Base-by-base conservation (phyloP, 2,797 vertebrate species). In the Calcarius lapponicus region DNA sequence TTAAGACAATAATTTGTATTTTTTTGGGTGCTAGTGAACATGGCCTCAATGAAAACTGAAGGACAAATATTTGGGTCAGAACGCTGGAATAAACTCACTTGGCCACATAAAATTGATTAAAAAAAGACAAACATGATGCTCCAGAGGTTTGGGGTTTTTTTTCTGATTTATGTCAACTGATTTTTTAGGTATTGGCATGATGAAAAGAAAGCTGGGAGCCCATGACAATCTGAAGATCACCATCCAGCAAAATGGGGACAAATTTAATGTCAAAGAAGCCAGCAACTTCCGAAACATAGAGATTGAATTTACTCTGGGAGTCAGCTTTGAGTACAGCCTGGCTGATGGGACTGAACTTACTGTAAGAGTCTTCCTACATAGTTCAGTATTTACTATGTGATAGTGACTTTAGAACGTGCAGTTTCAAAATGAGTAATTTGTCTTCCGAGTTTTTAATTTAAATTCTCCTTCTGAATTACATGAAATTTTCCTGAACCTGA, bases 151-250 rank as follows among this genome's bases (percentile, higher is more conserved):
- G 38, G 34, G 14, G 2, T 2, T 43, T 38, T 45, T 50, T 66
- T 56, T 18, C 61, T 90, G 51, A 71, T 58, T 87, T 34, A 50
- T 32, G 25, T 31, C 64, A 66, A 79, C 17, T 47, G 28, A 15
- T 31, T 83, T 88, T 73, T 42, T 86, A 99, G 99, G 99, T 51
- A 0, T 99, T 83, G 99, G 98, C 57, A 0, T 99, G 78, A 94
- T 99, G 97, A 99, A 99, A 93, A 98, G 99, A 95, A 99, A 99
- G 96, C 97, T 99, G 86, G 99, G 98, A 7, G 86, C 98, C 85
- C 99, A 99, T 9, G 99, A 99, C 94, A 99, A 98, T 79, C 97
- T 99, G 94, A 99, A 99, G 95, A 72, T 99, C 83, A 98, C 29
- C 80, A 97, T 99, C 56, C 94, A 98, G 21, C 99, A 99, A 95